Base-by-base conservation (phyloP, 35 echinoderm and acorn worm genomes). In the Holothuria glaberrima region DNA sequence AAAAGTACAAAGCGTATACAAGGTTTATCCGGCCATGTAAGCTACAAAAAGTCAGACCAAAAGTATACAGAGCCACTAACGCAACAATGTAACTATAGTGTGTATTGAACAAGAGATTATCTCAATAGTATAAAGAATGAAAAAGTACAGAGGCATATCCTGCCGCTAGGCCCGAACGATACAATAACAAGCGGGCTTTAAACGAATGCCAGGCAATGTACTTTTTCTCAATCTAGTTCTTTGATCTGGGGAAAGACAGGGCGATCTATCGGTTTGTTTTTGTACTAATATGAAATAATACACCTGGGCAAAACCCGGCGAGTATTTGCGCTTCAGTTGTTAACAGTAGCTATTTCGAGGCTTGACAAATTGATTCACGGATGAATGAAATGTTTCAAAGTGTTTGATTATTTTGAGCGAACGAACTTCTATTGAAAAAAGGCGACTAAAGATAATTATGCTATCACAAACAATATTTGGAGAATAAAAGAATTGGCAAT, bases 131-230 rank as follows among this genome's bases (percentile, higher is more conserved):
- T 25, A 35, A 2, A 18, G 12, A 48, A 48, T 41, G 17, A n/a
- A 78, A 78, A 50, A 78, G 74, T 78, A 24, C 74, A 78, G 41
- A 78, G 74, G 31, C 44, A 41, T 41, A 78, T 50, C 21, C 74
- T 38, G 74, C 74, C 74, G 74, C 74, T 48, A 48, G 74, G 74
- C 74, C 50, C 74, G 38, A 78, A 48, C 12, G 74, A 78, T 78
- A 78, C 74, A 78, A 78, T 78, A 78, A 78, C 74, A 78, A 24
- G 9, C 36, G 41, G 74, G 36, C 25, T 33, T 48, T 78, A 54
- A n/a, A 17, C 74, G 74, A 78, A 78, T 78, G 38, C 10, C 19
- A 78, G 74, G 74, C 74, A 78, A 78, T 48, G 74, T 78, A 78
- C 74, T 78, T 78, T 78, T 78, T 48, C 12, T 29, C 74, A 78